Evolutionary conservation across 2,888 invertebrate genomes (phyloP).

Genomic region (Drosophila fulvimacula): DNA sequence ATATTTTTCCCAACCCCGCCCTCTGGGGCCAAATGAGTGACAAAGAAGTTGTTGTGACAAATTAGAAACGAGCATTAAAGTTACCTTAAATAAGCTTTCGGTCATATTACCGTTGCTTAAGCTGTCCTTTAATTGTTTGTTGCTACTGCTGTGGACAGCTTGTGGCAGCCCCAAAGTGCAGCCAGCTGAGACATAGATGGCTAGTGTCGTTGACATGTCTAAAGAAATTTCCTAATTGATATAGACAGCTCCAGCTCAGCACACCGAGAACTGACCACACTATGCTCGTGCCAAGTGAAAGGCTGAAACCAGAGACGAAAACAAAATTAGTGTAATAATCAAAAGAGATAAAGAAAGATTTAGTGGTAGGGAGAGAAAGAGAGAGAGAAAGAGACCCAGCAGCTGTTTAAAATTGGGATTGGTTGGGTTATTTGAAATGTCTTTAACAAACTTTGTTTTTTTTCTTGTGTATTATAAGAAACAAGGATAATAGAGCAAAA

Average conservation of each 20-base stretch:
- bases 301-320: neutral
- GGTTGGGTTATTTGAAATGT: no score
- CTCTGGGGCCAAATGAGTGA: constrained; percentile 26
- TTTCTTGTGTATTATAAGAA: no score
- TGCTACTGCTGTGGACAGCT: constrained; percentile 50
- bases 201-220: constrained; percentile 53
- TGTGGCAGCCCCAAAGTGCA: constrained; percentile 49
- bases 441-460: no score
- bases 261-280: constrained; percentile 42
- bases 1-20: constrained; percentile 40
- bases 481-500: no score
- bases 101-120: constrained; percentile 11
- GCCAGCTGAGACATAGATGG: constrained; percentile 30
- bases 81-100: constrained; percentile 27
- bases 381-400: no score
- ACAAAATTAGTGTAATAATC: no score
- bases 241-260: constrained; percentile 32
- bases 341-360: no score
- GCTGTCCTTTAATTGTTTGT: constrained; percentile 52
- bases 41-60: constrained; percentile 42
- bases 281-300: constrained; percentile 24
- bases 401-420: no score
- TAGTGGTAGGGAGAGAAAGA: no score
- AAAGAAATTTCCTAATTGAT: constrained; percentile 51
- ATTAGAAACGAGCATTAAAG: constrained; percentile 33